A percentile compares a stretch with the other conserved stretches of the same genome.
Evolutionary conservation across 92 coral and sea anemone genomes (phyloP).

Genomic region (Porites divaricata): DNA sequence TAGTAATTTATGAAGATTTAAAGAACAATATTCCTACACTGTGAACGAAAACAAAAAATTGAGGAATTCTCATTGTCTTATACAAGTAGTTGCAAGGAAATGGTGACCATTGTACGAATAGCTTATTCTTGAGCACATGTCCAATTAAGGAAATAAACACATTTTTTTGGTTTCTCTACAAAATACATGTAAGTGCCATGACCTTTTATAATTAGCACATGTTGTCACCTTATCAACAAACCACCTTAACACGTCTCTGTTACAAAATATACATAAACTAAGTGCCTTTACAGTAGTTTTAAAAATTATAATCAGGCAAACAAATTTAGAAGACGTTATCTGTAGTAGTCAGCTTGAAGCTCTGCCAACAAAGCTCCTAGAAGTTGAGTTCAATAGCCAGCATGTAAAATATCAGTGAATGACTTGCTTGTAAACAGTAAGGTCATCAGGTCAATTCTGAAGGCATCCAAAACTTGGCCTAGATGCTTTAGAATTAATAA

Average conservation of each 20-base stretch:
- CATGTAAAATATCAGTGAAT: not conserved
- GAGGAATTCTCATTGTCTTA: no score
- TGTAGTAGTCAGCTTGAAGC: not conserved
- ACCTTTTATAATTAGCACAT: not conserved
- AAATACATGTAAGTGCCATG: slow-evolving; percentile 20
- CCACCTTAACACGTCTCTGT: slow-evolving; percentile 24
- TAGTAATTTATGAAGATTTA: no score
- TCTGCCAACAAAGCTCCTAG: not conserved
- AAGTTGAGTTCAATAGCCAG: not conserved
- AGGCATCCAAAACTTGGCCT: not conserved
- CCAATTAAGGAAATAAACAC: not conserved
- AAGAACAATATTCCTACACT: no score
- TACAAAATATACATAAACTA: not conserved
- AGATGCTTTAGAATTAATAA: not conserved
- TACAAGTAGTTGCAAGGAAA: not conserved
- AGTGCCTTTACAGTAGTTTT: not conserved
- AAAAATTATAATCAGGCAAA: not conserved
- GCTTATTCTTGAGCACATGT: not conserved
- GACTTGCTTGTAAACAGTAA: not conserved
- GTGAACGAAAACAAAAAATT: no score
- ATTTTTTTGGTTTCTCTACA: not conserved
- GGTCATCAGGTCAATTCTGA: not conserved
- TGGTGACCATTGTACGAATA: not conserved
- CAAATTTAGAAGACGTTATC: not conserved
- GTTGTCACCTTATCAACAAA: slow-evolving; percentile 11